Evolutionary conservation across 2,113 vertebrate genomes (phyloP).

Genomic region (Halcyon malimbica): DNA sequence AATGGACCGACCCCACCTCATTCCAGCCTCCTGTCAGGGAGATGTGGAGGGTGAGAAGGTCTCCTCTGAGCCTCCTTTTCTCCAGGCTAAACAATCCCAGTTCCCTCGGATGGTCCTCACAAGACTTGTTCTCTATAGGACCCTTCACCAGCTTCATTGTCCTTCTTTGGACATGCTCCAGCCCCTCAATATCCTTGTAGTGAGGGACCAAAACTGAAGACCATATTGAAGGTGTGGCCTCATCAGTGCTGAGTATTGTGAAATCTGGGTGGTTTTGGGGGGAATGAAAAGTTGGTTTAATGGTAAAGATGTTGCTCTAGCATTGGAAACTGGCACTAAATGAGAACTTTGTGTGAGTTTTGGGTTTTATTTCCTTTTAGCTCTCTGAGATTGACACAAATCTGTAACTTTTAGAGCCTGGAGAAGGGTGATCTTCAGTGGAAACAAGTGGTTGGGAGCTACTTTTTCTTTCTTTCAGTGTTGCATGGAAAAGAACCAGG

Average conservation of each 20-base stretch:
- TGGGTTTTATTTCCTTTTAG: not conserved
- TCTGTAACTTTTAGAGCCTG: not conserved
- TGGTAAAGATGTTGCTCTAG: not conserved
- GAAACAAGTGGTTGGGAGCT: not conserved
- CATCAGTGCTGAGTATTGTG: not conserved
- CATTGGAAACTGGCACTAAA: not conserved
- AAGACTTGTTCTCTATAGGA: not conserved
- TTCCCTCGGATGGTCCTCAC: not conserved
- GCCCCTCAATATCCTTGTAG: not conserved
- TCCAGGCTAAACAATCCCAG: not conserved
- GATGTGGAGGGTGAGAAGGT: not conserved
- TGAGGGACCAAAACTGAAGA: not conserved
- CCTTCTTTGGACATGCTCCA: not conserved
- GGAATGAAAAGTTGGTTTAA: not conserved
- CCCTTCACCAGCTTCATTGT: not conserved
- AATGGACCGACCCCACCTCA: not conserved
- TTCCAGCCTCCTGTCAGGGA: not conserved
- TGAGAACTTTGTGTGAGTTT: not conserved
- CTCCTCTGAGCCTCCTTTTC: not conserved
- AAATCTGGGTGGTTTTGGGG: rapidly evolving
- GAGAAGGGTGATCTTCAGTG: not conserved
- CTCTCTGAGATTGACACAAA: not conserved
- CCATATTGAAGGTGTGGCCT: not conserved
- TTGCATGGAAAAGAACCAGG: not conserved
- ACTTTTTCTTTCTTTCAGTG: not conserved